Percentiles rank a stretch among this genome's conserved stretches.
Conservation (phyloP, 2,113 vertebrate genomes). For the Abramis brama region DNA sequence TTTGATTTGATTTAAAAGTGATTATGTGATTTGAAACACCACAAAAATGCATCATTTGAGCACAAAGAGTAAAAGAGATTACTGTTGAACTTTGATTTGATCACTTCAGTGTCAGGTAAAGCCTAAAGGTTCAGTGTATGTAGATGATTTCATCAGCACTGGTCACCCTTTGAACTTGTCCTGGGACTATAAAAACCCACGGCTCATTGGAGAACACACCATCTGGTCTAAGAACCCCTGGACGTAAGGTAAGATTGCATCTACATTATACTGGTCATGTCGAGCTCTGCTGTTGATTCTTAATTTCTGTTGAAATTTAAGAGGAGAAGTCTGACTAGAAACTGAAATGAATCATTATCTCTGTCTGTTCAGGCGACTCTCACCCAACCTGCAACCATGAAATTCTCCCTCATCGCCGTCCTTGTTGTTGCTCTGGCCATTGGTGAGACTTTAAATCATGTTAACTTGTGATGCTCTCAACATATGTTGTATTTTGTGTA, state of each 20-base stretch:
- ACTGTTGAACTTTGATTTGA: slow-evolving; percentile 60
- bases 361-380: slow-evolving; percentile 43
- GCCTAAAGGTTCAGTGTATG: slow-evolving; percentile 61
- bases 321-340: neutral
- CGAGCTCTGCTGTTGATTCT: neutral
- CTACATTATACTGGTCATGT: neutral
- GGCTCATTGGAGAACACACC: slow-evolving; percentile 48
- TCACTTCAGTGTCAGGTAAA: slow-evolving; percentile 45
- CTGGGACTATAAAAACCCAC: slow-evolving; percentile 60
- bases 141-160: slow-evolving; percentile 47
- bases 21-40: neutral
- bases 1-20: no score
- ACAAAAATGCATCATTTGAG: neutral
- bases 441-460: slow-evolving; percentile 52
- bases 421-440: slow-evolving; percentile 64
- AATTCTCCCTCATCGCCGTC: slow-evolving; percentile 57
- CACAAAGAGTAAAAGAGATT: neutral
- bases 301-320: neutral
- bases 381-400: slow-evolving; percentile 66
- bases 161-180: slow-evolving; percentile 50
- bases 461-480: neutral
- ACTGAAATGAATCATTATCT: neutral
- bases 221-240: slow-evolving; percentile 49
- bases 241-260: slow-evolving; percentile 56
- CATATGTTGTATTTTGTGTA: neutral